Evolutionary conservation across 2,113 vertebrate species (phyloP), one percentile per base, ranked within the genome.

Genomic region (Toxotes chatareus): DNA sequence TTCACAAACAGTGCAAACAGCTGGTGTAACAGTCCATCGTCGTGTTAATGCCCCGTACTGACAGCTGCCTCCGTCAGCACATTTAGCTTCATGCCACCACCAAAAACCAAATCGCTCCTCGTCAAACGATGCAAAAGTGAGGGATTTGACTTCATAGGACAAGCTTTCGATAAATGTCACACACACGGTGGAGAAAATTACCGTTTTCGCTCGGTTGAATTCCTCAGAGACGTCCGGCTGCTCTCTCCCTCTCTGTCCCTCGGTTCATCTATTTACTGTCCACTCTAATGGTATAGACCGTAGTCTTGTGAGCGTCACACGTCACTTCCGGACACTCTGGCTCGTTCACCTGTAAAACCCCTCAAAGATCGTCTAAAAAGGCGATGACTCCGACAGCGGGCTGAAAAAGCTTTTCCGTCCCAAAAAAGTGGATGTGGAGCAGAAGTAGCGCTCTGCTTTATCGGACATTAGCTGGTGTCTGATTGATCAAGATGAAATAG

Each of bases 271-370:
- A 83, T 89, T 91, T 82, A 86, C 73, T 31, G 70, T 83, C 63
- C 82, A 75, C 86, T 86, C 69, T 73, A 86, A 83, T 84, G 92
- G 80, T 27, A 27, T 27, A 27, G 27, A 27, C 27, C 60, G 53
- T 31, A 19, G 79, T 83, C 86, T 77, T 61, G 88, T 79, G 91
- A 93, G 91, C 87, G 62, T 65, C 0, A 1, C 14, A 32, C 94
- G 94, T 95, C 93, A 95, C 92, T 87, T 96, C 94, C 93, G 92
- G 86, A 55, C 76, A 69, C 36, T 79, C 61, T 68, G 27, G 23
- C 61, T 74, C 46, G 62, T 84, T 78, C 92, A 94, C 94, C 94
- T 94, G 94, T 93, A 86, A 83, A 77, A 38, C 11, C 51, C 55
- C 1, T 12, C 86, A 4, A 68, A 91, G 92, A 91, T 93, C 88